Evolutionary conservation across 2,888 invertebrate species (phyloP).

Genomic region (Chaetogeoica ovagalla): DNA sequence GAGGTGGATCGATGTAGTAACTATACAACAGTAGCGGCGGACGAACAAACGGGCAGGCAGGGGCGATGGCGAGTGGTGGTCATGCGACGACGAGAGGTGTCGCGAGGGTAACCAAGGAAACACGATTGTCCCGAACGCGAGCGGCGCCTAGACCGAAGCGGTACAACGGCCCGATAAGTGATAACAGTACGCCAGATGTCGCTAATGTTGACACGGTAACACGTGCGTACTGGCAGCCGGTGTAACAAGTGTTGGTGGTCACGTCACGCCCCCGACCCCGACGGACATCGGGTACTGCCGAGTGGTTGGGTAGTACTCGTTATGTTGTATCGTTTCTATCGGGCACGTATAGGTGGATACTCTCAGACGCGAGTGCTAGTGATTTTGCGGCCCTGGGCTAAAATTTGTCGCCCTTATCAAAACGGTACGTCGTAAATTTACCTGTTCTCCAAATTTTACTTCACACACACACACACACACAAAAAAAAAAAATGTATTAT

Average conservation of each 20-base stretch:
- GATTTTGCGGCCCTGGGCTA: too few species aligned
- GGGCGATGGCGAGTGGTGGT: neutral
- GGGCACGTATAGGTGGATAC: too few species aligned
- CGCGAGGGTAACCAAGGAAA: constrained; percentile 42
- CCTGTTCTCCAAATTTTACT: too few species aligned
- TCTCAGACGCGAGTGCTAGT: too few species aligned
- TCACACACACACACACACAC: too few species aligned
- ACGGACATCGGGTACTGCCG: too few species aligned
- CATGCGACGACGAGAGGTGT: neutral
- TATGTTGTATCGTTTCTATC: too few species aligned
- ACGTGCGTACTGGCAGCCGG: neutral
- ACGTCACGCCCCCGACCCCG: too few species aligned
- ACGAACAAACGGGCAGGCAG: neutral
- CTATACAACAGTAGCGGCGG: neutral
- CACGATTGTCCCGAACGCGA: constrained; percentile 11
- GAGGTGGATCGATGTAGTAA: constrained; percentile 37
- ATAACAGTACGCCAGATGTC: constrained; percentile 26
- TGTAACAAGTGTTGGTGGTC: constrained; percentile 49
- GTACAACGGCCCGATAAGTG: neutral
- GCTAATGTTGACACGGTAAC: neutral
- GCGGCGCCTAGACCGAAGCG: neutral
- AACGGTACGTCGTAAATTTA: too few species aligned
- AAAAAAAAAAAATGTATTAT: too few species aligned
- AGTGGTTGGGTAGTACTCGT: too few species aligned
- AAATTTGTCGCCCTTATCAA: too few species aligned